phyloP scores from a whole-genome alignment of 2,113 vertebrate genomes.

The Erythrocebus patas region DNA sequence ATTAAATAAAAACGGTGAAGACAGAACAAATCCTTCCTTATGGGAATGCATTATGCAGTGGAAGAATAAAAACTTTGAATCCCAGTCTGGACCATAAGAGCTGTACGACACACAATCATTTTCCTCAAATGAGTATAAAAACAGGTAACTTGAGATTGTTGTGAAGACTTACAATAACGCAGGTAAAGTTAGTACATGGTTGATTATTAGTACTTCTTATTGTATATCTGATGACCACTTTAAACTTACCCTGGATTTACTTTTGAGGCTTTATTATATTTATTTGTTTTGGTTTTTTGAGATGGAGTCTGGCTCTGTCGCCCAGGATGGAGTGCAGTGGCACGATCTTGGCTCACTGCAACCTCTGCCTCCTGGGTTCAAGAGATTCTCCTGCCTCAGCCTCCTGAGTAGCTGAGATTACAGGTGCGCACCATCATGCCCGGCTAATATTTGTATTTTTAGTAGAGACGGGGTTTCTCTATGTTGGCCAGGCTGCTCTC shows the following conservation, averaged over 20 bases:
- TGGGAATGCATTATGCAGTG: neutral
- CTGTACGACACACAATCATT: neutral
- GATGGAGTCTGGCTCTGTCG: too few species aligned
- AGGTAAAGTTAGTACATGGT: neutral
- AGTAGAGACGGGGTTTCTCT: too few species aligned
- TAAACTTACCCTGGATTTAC: neutral
- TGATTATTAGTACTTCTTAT: neutral
- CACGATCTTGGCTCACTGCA: too few species aligned
- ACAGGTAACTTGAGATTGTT: neutral
- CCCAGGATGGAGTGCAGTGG: too few species aligned
- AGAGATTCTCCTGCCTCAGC: too few species aligned
- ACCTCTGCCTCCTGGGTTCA: too few species aligned
- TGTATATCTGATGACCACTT: neutral
- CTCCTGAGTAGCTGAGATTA: too few species aligned
- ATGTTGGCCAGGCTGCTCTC: too few species aligned
- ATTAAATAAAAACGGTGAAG: neutral
- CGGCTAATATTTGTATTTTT: too few species aligned
- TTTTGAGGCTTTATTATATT: conserved; percentile 3
- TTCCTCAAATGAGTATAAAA: neutral
- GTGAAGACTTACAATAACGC: neutral
- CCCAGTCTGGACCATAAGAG: neutral
- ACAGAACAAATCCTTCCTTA: neutral
- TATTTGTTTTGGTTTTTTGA: neutral
- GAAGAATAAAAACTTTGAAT: neutral
- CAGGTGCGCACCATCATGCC: too few species aligned